These are phyloP conservation scores for Atta cephalotes DNA, from an alignment of 1,140 invertebrate species.

Conservation along the genomic window DNA sequence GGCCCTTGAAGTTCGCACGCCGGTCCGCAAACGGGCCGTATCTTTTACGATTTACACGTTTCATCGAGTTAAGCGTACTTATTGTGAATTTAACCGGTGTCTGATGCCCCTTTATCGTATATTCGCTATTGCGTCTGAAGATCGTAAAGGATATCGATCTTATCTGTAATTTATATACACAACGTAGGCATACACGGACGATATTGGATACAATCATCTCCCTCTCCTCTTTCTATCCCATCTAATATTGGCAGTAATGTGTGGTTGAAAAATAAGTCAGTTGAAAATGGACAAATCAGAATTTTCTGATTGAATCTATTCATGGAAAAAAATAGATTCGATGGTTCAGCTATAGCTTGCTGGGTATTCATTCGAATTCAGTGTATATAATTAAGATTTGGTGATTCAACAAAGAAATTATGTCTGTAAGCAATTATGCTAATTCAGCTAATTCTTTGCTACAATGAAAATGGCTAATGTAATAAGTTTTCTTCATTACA, in stretches of 20 bases:
- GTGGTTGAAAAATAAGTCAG: conserved; percentile 40
- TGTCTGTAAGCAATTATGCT: no score
- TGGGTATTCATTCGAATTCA: no score
- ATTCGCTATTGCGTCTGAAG: conserved; percentile 54
- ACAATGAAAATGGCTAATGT: no score
- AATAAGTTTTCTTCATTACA: no score
- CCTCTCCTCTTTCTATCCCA: background rate
- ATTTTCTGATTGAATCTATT: no score
- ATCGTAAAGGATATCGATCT: conserved; percentile 71
- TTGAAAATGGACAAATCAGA: no score
- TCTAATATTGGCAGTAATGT: conserved; percentile 41
- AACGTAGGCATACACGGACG: conserved; percentile 13
- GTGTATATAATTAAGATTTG: no score
- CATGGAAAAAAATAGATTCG: no score
- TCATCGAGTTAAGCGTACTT: conserved; percentile 51
- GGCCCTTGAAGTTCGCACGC: conserved; percentile 25
- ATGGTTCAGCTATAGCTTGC: no score
- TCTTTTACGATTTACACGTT: conserved; percentile 68
- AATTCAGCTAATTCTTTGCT: no score
- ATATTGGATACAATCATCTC: background rate
- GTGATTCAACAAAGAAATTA: no score
- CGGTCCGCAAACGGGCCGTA: conserved; percentile 12
- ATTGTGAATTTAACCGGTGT: conserved; percentile 40
- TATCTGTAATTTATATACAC: conserved; percentile 69
- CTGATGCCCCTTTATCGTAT: conserved; percentile 56